Evolutionary conservation across 2,797 vertebrate genomes (phyloP), one percentile per base, ranked within the genome.

Genomic region (Discoglossus pictus): DNA sequence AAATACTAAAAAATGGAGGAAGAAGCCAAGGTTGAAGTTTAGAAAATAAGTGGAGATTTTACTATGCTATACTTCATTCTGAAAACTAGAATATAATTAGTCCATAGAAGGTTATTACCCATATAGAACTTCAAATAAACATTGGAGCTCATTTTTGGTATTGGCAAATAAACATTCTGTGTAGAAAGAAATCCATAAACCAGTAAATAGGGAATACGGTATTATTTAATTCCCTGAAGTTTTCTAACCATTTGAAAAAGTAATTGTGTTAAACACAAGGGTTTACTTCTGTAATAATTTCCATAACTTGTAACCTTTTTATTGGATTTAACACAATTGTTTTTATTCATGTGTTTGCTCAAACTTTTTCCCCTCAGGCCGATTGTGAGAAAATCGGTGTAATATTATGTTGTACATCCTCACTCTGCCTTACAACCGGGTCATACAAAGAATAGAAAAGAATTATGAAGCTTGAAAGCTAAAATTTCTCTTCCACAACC

Each of bases 191-290:
- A 11, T 43, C 27, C 21, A 23, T 56, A 61, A 15, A 12, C 2
- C 40, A 47, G 18, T 61, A 69, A 25, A 31, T 42, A 16, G 61
- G 18, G 53, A 52, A 50, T 7, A 24, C 15, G 16, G 34, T 35
- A 58, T 27, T 53, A 56, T 42, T 59, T 23, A 59, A 52, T 64
- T 71, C 61, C 39, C 68, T 17, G 24, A 56, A 58, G 68, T 64
- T 65, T 64, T 31, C 8, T 44, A 52, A 21, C 36, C 39, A 64
- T 17, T 58, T 38, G 53, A 52, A 61, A 51, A 64, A 38, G 53
- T 65, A 71, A 71, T 65, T 71, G 61, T 71, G 68, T 71, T 65
- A 65, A 51, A 59, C 68, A 59, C 68, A 64, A 59, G 68, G 46
- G 68, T 59, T 64, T 65, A 18, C 8, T 59, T 71, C 35, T 36